A percentile compares a stretch with the other conserved stretches of the same genome.
These are phyloP conservation scores for Salminus brasiliensis DNA, from an alignment of 2,113 vertebrate species.

Conservation along the genomic window DNA sequence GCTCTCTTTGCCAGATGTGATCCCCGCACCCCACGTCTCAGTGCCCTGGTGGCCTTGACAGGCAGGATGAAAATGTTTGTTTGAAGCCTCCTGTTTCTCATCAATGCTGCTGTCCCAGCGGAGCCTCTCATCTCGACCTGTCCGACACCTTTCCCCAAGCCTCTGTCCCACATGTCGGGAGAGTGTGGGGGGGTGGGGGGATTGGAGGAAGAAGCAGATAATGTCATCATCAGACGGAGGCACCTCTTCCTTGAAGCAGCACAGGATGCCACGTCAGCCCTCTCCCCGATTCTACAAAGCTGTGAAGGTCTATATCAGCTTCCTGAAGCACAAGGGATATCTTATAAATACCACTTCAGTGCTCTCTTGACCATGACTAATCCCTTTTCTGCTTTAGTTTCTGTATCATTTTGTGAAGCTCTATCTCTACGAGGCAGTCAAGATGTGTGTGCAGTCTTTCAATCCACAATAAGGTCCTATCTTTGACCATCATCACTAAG, in stretches of 20 bases:
- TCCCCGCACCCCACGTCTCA: constrained; percentile 35
- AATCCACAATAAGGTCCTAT: constrained; percentile 22
- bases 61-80: constrained; percentile 54
- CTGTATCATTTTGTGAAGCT: background rate
- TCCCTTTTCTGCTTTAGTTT: background rate
- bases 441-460: constrained; percentile 7
- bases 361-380: background rate
- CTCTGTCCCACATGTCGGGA: constrained; percentile 5
- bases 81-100: constrained; percentile 56
- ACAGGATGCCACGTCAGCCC: background rate
- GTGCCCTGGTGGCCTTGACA: constrained; percentile 59
- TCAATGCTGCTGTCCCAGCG: constrained; percentile 45
- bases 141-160: constrained; percentile 46
- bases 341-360: background rate
- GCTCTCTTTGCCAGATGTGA: constrained; percentile 50
- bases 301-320: background rate
- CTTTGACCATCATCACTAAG: background rate
- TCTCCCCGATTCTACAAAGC: background rate
- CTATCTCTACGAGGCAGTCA: background rate
- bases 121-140: constrained; percentile 51
- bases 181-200: constrained; percentile 5
- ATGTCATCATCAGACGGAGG: constrained; percentile 46
- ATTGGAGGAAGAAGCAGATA: constrained; percentile 27
- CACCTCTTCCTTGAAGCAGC: background rate
- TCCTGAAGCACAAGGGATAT: no score